A percentile compares a stretch with the other conserved stretches of the same genome.
These are phyloP conservation scores for Hecatera dysodea DNA, from an alignment of 2,888 invertebrate genomes.

Conservation along the genomic window DNA sequence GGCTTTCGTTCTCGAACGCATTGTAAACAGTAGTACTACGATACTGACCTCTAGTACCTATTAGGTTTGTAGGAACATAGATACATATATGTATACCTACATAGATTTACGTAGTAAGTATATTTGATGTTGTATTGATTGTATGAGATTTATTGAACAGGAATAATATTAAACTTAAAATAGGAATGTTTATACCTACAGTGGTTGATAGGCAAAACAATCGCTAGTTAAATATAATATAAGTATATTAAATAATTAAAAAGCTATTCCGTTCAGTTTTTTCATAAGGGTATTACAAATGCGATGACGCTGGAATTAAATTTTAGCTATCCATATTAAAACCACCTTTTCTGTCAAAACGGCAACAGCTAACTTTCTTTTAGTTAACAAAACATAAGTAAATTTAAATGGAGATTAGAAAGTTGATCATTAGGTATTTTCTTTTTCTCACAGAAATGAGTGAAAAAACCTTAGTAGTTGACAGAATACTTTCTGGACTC, in stretches of 20 bases:
- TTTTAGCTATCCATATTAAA: too few relatives aligned
- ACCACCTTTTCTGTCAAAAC: too few relatives aligned
- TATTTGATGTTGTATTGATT: background rate
- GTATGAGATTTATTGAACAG: background rate
- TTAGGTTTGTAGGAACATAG: background rate
- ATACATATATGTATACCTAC: background rate
- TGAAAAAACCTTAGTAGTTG: too few relatives aligned
- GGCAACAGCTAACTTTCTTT: too few relatives aligned
- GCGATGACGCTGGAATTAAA: too few relatives aligned
- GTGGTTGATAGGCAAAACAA: too few relatives aligned
- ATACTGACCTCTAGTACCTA: background rate
- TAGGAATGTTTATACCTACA: too few relatives aligned
- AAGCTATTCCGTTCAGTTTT: background rate
- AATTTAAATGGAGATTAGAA: too few relatives aligned
- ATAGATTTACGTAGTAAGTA: slow-evolving; percentile 10
- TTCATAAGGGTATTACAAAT: background rate
- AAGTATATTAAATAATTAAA: background rate
- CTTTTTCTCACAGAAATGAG: background rate
- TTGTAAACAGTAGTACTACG: slow-evolving; percentile 3
- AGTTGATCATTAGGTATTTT: too few relatives aligned
- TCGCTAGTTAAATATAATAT: too few relatives aligned
- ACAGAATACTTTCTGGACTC: background rate
- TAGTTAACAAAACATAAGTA: background rate
- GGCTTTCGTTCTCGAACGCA: too few relatives aligned
- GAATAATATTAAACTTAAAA: background rate